Conservation (phyloP, 2,888 invertebrate species). For the Leucophenga montana region DNA sequence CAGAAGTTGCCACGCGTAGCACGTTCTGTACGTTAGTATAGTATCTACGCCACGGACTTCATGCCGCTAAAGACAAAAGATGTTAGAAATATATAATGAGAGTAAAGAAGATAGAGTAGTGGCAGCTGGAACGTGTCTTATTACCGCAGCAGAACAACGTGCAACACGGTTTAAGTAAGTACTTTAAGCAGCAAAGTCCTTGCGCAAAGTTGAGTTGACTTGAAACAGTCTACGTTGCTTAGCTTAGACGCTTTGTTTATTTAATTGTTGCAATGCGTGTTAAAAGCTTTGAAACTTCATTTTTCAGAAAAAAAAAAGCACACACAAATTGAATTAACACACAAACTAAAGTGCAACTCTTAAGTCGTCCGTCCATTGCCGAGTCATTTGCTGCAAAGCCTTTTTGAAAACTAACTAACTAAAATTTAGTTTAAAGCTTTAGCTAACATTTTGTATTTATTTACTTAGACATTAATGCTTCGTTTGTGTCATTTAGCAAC, state of each 20-base stretch:
- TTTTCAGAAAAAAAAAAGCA: not conserved
- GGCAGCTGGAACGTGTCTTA: constrained; percentile 17
- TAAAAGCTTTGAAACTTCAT: constrained; percentile 7
- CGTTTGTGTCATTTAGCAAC: not conserved
- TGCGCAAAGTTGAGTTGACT: not conserved
- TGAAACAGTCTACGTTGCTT: not conserved
- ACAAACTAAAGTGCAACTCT: too few relatives aligned
- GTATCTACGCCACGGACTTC: not conserved
- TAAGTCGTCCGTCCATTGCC: too few relatives aligned
- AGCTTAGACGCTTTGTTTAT: not conserved
- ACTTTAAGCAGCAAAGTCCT: not conserved
- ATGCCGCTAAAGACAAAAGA: not conserved
- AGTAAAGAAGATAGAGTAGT: not conserved
- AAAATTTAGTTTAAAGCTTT: not conserved
- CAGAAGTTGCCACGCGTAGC: not conserved
- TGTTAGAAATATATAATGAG: not conserved
- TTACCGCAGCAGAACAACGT: not conserved
- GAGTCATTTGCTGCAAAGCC: too few relatives aligned
- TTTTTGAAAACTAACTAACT: too few relatives aligned
- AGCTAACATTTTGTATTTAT: not conserved
- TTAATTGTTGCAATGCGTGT: constrained; percentile 4
- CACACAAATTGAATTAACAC: not conserved
- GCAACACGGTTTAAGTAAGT: not conserved
- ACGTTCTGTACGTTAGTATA: not conserved
- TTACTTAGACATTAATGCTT: not conserved